phyloP scores from a whole-genome alignment of 2,888 invertebrate species.

The Pollenia amentaria region DNA sequence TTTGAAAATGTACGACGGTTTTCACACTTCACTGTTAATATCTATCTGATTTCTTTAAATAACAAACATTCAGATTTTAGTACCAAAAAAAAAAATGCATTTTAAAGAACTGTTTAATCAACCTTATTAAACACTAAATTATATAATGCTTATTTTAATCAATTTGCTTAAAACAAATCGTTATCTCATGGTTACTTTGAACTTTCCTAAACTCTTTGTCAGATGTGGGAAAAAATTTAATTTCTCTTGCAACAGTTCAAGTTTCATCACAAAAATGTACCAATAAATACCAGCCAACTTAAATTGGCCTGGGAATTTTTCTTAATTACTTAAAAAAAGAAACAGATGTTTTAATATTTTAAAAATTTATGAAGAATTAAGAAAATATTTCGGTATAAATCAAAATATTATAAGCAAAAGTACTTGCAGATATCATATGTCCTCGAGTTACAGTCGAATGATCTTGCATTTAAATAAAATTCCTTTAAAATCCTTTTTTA shows the following conservation, averaged over 20 bases:
- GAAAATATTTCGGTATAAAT: slow-evolving; percentile 42
- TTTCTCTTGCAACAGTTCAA: slow-evolving; percentile 29
- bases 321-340: neutral
- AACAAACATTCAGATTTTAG: too few species aligned
- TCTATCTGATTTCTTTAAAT: too few species aligned
- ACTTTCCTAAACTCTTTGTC: neutral
- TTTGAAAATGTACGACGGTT: too few species aligned
- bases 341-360: slow-evolving; percentile 37
- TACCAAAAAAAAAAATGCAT: too few species aligned
- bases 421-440: slow-evolving; percentile 6
- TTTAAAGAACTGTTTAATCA: too few species aligned
- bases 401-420: slow-evolving; percentile 13
- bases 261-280: slow-evolving; percentile 29
- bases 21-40: too few species aligned
- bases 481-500: slow-evolving; percentile 40
- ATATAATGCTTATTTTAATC: neutral
- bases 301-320: slow-evolving; percentile 34
- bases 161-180: neutral
- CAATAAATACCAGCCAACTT: neutral
- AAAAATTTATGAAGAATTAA: slow-evolving; percentile 8
- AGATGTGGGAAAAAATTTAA: slow-evolving; percentile 24
- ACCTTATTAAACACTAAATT: too few species aligned
- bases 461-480: slow-evolving; percentile 16
- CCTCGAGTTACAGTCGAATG: slow-evolving; percentile 40
- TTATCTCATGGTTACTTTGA: slow-evolving; percentile 28